Conservation (phyloP, 2,797 vertebrate genomes). For the Rhyacichthys aspro region DNA sequence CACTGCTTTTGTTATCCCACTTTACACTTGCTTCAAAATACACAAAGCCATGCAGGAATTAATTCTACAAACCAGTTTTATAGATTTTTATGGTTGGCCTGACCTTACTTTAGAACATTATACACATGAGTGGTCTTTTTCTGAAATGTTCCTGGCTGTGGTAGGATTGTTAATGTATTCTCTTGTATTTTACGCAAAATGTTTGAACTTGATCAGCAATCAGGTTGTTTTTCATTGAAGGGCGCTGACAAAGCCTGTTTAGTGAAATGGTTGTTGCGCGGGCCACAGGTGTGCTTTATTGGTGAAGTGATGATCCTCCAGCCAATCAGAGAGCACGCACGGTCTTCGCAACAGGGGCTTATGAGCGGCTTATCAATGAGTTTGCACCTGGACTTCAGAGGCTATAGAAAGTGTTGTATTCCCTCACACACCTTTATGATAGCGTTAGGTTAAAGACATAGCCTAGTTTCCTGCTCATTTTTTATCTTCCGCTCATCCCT, state of each 20-base stretch:
- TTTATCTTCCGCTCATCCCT: conserved; percentile 17
- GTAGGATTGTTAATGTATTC: too few species aligned
- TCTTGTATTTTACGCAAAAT: too few species aligned
- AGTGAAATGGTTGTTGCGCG: background rate
- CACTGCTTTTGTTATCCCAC: background rate
- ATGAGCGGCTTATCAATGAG: background rate
- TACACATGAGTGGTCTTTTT: too few species aligned
- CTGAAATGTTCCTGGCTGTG: too few species aligned
- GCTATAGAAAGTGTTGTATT: background rate
- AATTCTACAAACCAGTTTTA: too few species aligned
- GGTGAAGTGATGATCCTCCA: background rate
- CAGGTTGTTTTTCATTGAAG: too few species aligned
- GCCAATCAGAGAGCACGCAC: background rate
- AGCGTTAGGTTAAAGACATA: background rate
- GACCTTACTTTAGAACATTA: too few species aligned
- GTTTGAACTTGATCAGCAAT: too few species aligned
- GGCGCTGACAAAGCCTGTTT: too few species aligned
- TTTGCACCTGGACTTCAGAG: background rate
- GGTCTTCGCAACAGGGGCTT: background rate
- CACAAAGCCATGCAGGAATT: too few species aligned
- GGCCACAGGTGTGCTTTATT: background rate
- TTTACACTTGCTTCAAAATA: too few species aligned
- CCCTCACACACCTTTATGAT: background rate
- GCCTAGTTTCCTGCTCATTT: conserved; percentile 13
- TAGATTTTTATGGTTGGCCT: too few species aligned